A percentile compares a stretch with the other conserved stretches of the same genome.
Evolutionary conservation across 2,888 invertebrate genomes (phyloP).

Genomic region (Acleris holmiana): DNA sequence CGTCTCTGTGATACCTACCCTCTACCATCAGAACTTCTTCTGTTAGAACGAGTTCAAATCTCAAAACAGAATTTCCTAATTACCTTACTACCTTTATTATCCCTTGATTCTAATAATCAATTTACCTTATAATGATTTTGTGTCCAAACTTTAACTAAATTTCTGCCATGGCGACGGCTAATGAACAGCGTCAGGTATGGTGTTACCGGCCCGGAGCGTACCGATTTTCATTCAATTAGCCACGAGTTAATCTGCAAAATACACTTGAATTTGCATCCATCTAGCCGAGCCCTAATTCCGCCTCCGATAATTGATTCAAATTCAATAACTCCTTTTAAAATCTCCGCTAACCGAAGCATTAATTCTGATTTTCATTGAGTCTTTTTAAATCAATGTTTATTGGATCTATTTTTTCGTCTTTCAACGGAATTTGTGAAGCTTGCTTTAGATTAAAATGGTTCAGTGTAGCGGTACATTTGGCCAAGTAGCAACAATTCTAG

Average conservation of each 20-base stretch:
- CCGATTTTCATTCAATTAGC: conserved; percentile 33
- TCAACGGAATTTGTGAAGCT: conserved; percentile 4
- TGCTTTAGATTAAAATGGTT: conserved; percentile 15
- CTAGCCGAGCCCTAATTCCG: conserved; percentile 38
- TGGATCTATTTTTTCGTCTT: conserved; percentile 43
- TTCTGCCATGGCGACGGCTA: not conserved
- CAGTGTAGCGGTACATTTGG: not conserved
- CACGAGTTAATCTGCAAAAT: conserved; percentile 32
- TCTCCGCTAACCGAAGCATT: conserved; percentile 45
- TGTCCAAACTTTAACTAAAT: not conserved
- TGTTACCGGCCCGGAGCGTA: conserved; percentile 9
- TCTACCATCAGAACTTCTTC: too few relatives aligned
- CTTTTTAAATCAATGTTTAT: conserved; percentile 48
- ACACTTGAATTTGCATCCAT: conserved; percentile 39
- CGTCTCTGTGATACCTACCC: too few relatives aligned
- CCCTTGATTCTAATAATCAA: too few relatives aligned
- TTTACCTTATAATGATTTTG: not conserved
- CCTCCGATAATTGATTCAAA: conserved; percentile 47
- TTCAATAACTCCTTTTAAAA: conserved; percentile 45
- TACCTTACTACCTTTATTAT: too few relatives aligned
- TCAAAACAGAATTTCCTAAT: too few relatives aligned
- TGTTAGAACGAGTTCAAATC: too few relatives aligned
- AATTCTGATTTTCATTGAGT: conserved; percentile 47
- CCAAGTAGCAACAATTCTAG: too few relatives aligned
- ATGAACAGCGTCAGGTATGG: conserved; percentile 7